phyloP scores from a whole-genome alignment of 2,797 vertebrate genomes.

The Fratercula arctica region DNA sequence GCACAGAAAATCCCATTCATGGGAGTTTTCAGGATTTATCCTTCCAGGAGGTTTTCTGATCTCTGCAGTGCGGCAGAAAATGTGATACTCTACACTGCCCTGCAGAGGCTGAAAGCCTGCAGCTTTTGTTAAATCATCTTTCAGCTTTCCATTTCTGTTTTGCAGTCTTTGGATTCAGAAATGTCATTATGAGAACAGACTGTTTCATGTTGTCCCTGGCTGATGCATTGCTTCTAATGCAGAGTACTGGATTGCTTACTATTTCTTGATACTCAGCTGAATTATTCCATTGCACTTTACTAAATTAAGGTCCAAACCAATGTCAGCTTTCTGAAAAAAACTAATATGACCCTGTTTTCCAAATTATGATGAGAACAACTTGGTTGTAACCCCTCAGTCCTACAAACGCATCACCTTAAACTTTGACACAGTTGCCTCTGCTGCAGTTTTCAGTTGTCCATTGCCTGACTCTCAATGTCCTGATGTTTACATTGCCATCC shows the following conservation, averaged over 20 bases:
- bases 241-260: accelerated
- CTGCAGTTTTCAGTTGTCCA: not conserved
- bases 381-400: not conserved
- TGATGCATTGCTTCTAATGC: not conserved
- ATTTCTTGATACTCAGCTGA: not conserved
- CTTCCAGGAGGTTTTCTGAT: not conserved
- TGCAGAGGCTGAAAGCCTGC: not conserved
- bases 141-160: not conserved
- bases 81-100: not conserved
- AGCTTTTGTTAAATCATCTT: not conserved
- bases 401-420: not conserved
- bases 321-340: not conserved
- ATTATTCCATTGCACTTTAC: not conserved
- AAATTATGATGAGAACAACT: not conserved
- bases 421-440: not conserved
- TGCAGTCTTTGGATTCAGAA: not conserved
- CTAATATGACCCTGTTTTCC: not conserved
- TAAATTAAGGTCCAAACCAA: not conserved
- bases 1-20: not conserved
- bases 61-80: not conserved
- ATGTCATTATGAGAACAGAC: not conserved
- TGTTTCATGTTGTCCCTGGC: not conserved
- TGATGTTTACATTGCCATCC: not conserved
- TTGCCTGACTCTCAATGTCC: not conserved
- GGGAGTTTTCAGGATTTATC: not conserved